A percentile compares a stretch with the other conserved stretches of the same genome.
These are phyloP conservation scores for Brevimyrus niger DNA, from an alignment of 2,113 vertebrate genomes.

Conservation along the genomic window DNA sequence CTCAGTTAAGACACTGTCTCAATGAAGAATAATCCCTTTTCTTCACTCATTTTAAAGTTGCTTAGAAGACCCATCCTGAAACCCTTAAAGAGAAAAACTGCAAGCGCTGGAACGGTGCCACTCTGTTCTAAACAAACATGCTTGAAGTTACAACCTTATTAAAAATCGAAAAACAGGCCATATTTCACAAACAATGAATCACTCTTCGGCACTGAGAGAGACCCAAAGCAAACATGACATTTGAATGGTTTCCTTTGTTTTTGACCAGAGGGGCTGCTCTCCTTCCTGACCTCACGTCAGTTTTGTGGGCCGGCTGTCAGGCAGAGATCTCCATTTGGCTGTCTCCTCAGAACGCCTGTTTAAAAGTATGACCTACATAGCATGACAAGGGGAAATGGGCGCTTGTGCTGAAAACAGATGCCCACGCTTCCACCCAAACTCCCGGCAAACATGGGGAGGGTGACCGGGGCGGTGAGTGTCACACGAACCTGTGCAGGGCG, in stretches of 20 bases:
- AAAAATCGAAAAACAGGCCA: background rate
- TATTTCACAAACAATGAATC: constrained; percentile 4
- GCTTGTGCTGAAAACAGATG: constrained; percentile 15
- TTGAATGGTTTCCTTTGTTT: constrained; percentile 1
- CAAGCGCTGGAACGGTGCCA: background rate
- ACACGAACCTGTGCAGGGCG: background rate
- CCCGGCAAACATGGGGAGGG: background rate
- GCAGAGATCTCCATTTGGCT: constrained; percentile 12
- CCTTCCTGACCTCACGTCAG: background rate
- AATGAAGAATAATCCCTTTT: constrained; percentile 1
- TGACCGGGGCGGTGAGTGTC: background rate
- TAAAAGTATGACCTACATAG: constrained; percentile 31
- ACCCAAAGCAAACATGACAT: constrained; percentile 1
- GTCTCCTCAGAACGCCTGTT: constrained; percentile 11
- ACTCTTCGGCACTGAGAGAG: background rate
- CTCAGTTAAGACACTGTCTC: background rate
- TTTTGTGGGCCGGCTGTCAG: background rate
- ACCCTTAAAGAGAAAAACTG: background rate
- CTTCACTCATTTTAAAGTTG: background rate
- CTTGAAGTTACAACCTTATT: constrained; percentile 1
- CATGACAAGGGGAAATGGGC: background rate
- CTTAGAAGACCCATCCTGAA: background rate
- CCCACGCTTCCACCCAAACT: background rate
- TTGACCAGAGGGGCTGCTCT: background rate
- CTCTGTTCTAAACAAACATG: background rate